Evolutionary conservation across 2,113 vertebrate genomes (phyloP).

Genomic region (Azemiops feae): DNA sequence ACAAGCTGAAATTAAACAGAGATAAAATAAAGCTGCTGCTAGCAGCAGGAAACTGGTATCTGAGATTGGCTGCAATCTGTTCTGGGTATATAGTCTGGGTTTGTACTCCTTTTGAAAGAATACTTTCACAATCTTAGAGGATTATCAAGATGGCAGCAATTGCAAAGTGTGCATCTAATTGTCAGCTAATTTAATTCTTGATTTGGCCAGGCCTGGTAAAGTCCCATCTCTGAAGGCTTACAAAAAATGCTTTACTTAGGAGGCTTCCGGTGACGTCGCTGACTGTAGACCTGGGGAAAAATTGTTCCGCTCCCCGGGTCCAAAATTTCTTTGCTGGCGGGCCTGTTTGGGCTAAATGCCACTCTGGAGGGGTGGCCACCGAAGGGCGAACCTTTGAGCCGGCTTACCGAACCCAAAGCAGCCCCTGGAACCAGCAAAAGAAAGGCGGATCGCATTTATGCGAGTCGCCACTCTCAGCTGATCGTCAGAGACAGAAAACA

Average conservation of each 20-base stretch:
- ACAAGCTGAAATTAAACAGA: not conserved
- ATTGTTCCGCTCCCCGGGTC: no score
- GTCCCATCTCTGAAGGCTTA: not conserved
- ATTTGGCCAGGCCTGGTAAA: not conserved
- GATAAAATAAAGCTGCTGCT: not conserved
- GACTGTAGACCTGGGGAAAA: no score
- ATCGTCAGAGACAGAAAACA: no score
- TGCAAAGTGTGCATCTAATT: not conserved
- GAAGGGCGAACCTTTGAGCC: no score
- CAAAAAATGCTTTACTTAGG: not conserved
- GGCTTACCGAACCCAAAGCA: no score
- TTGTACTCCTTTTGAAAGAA: not conserved
- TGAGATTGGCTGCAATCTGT: not conserved
- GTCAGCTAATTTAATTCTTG: not conserved
- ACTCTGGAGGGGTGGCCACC: no score
- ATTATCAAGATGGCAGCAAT: not conserved
- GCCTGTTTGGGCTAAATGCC: no score
- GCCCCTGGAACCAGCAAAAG: no score
- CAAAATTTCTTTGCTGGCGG: no score
- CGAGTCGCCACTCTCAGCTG: no score
- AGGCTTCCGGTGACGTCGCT: no score
- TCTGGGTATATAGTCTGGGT: not conserved
- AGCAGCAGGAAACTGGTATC: not conserved
- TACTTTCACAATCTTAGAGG: not conserved
- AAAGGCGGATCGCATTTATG: no score